Evolutionary conservation across 2,888 invertebrate species (phyloP), one percentile per base, ranked within the genome.

Genomic region (Ophioninae sp.): DNA sequence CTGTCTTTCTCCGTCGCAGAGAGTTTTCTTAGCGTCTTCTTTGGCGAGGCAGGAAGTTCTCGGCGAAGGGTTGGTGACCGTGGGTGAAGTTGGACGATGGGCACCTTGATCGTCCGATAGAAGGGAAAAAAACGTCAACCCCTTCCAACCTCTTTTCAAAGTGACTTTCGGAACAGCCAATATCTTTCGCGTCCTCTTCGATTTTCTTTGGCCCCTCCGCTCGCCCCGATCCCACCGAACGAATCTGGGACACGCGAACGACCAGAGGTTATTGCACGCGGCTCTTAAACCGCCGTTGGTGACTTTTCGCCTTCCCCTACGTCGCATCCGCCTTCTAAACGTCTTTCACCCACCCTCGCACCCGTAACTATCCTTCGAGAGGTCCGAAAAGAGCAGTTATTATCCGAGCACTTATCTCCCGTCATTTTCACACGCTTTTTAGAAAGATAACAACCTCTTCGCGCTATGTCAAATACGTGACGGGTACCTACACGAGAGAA

Each of bases 141-240:
- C 41, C 65, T 67, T 37, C 77, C 61, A 23, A 51, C 69, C 61
- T 22, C 44, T 23, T 59, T 30, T 61, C 56, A 22, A 68, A 81
- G 78, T 79, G 79, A 86, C 86, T 87, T 85, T 85, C 79, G 75
- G 79, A 87, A 85, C 85, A 87, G 87, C 85, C 87, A 87, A 89
- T 89, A 87, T 89, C 87, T 86, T 77, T 78, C 80, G 78, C 65
- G 84, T 85, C 86, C 83, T 84, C 87, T 88, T 88, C 87, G 87
- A 89, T 89, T 88, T 88, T 88, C 85, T 83, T 73, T 23, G 17
- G 10, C 41, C 44, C 22, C 20, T 22, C 17, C 23, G 51, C 13
- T 51, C 51, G 13, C 51, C 17, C 17, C 51, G 17, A 51, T 51
- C 58, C 68, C 22, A 9, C 7, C 41, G 51, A 41, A 30, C 22